Conservation (phyloP, 2,888 invertebrate species). For the Zaprionus bogoriensis region DNA sequence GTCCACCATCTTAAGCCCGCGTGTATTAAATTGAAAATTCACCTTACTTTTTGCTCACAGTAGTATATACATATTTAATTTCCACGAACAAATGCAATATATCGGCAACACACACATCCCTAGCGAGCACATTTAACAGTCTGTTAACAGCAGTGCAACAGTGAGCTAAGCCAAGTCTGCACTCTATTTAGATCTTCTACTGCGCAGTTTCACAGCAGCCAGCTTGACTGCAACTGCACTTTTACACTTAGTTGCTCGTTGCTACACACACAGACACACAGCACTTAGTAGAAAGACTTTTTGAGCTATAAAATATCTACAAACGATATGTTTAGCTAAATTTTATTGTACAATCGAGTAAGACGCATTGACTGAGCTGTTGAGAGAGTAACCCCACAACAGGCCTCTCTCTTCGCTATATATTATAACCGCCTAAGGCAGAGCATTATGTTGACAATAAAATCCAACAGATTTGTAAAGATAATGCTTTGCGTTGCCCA, state of each 20-base stretch:
- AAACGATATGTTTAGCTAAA: neutral
- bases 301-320: neutral
- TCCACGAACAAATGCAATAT: no score
- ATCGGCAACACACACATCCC: no score
- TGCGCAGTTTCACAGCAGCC: neutral
- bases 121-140: neutral
- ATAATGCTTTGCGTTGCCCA: constrained; percentile 12
- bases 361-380: constrained; percentile 21
- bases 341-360: constrained; percentile 13
- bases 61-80: no score
- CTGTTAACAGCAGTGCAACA: neutral
- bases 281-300: neutral
- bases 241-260: neutral
- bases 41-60: no score
- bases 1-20: no score
- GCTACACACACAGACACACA: neutral
- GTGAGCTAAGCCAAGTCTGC: neutral
- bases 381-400: neutral
- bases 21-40: no score
- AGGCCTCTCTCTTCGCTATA: neutral
- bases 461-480: neutral
- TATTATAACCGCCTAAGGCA: neutral
- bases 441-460: constrained; percentile 10
- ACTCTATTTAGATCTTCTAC: neutral
- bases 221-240: neutral